Percentiles rank a stretch among this genome's conserved stretches.
phyloP scores from a whole-genome alignment of 2,888 invertebrate species.

The Drosophila antonietae region DNA sequence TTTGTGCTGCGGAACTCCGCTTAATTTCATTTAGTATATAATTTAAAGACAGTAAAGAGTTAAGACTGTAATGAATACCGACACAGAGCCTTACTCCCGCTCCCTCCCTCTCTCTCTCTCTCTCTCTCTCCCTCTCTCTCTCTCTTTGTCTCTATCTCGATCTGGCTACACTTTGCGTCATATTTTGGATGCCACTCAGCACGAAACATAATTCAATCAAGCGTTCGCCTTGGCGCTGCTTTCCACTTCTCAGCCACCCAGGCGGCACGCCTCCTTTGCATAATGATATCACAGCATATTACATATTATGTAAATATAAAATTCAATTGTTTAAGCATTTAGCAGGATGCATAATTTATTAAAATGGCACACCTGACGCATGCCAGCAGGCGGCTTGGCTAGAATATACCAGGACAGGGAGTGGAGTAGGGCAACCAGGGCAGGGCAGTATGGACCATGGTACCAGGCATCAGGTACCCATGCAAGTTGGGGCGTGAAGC shows the following conservation, averaged over 20 bases:
- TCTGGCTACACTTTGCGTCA: constrained; percentile 57
- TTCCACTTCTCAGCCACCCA: background rate
- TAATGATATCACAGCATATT: constrained; percentile 81
- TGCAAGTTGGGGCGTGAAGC: constrained; percentile 9
- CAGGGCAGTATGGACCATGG: background rate
- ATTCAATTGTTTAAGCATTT: constrained; percentile 84
- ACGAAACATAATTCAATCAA: constrained; percentile 76
- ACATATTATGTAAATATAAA: constrained; percentile 83
- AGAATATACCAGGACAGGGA: constrained; percentile 17
- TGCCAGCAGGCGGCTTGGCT: constrained; percentile 59
- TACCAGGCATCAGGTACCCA: background rate
- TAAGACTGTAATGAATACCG: constrained; percentile 24
- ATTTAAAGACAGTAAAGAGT: constrained; percentile 14
- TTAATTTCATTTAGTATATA: constrained; percentile 12
- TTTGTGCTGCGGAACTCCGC: constrained; percentile 3
- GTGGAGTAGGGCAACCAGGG: background rate
- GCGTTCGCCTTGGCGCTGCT: constrained; percentile 24
- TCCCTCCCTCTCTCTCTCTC: background rate
- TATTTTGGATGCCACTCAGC: constrained; percentile 71
- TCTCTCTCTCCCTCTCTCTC: background rate
- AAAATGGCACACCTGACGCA: constrained; percentile 83
- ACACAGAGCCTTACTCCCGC: constrained; percentile 5
- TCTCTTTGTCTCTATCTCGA: background rate
- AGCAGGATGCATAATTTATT: constrained; percentile 84
- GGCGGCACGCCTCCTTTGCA: constrained; percentile 35